phyloP scores from a whole-genome alignment of 1,140 invertebrate genomes.

The Anastrepha obliqua region DNA sequence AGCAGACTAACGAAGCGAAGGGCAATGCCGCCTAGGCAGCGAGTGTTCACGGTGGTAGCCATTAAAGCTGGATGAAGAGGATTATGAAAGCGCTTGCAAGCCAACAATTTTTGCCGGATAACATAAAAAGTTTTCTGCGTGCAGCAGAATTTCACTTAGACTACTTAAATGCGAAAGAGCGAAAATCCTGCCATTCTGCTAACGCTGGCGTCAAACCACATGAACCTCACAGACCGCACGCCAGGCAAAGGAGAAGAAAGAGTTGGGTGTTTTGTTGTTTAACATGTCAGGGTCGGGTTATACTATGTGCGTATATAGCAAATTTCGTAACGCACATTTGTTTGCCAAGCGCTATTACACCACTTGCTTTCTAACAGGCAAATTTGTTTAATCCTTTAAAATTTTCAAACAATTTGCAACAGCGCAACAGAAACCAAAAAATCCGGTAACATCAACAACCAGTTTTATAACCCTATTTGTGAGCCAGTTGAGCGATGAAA shows the following conservation, averaged over 20 bases:
- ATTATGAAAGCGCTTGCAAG: background rate
- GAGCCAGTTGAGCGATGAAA: background rate
- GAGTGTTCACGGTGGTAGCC: background rate
- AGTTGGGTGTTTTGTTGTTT: background rate
- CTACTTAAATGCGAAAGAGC: background rate
- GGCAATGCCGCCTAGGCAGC: background rate
- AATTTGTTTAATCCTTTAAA: slow-evolving; percentile 51
- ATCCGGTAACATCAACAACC: background rate
- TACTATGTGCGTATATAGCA: background rate
- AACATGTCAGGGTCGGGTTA: background rate
- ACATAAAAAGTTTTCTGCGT: background rate
- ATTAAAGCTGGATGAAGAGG: background rate
- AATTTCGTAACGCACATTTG: background rate
- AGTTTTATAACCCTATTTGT: background rate
- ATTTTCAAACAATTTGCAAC: slow-evolving; percentile 42
- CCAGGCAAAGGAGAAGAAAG: background rate
- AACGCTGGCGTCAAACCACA: slow-evolving; percentile 5
- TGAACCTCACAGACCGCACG: background rate
- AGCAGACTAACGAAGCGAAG: background rate
- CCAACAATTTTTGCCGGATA: background rate
- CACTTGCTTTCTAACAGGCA: background rate
- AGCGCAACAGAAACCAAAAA: background rate
- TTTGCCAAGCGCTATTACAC: background rate
- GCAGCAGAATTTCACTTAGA: background rate
- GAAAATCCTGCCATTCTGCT: background rate